Percentiles rank a stretch among this genome's conserved stretches.
phyloP scores from a whole-genome alignment of 2,888 invertebrate genomes.

The Physocephala rufipes region DNA sequence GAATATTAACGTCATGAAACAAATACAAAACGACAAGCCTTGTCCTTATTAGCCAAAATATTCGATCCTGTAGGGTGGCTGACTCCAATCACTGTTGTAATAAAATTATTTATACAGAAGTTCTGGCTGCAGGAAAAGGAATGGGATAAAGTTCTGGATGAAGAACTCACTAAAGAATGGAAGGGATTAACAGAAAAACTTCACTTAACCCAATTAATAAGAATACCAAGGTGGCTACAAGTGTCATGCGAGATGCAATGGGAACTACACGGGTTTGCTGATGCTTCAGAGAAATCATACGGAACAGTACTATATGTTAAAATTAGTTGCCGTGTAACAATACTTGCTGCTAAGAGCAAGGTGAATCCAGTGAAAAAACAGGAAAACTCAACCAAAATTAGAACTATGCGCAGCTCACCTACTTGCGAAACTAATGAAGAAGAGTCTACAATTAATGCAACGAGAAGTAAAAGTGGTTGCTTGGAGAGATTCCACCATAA shows the following conservation, averaged over 20 bases:
- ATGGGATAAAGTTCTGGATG: conserved; percentile 23
- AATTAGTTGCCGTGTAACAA: background rate
- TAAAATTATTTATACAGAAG: background rate
- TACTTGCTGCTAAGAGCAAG: conserved; percentile 21
- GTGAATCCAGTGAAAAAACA: conserved; percentile 29
- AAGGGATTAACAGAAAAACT: background rate
- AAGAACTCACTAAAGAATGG: conserved; percentile 29
- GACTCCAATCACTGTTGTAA: conserved; percentile 27
- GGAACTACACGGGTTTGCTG: conserved; percentile 18
- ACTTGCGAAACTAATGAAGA: conserved; percentile 22
- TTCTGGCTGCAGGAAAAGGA: background rate
- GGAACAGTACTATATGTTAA: conserved; percentile 22
- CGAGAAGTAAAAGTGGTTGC: background rate
- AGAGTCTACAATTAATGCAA: background rate
- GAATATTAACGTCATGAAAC: background rate
- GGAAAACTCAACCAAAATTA: conserved; percentile 6
- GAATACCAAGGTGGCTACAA: conserved; percentile 10
- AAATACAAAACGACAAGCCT: background rate
- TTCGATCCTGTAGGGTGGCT: conserved; percentile 28
- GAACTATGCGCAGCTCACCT: conserved; percentile 12
- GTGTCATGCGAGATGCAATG: background rate
- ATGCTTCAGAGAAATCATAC: conserved; percentile 25
- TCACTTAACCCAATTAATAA: background rate
- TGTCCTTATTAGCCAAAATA: too few relatives aligned
- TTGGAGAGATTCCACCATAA: conserved; percentile 35